Percentiles rank a stretch among this genome's conserved stretches.
Evolutionary conservation across 2,888 invertebrate genomes (phyloP).

Genomic region (Chironomus riparius): DNA sequence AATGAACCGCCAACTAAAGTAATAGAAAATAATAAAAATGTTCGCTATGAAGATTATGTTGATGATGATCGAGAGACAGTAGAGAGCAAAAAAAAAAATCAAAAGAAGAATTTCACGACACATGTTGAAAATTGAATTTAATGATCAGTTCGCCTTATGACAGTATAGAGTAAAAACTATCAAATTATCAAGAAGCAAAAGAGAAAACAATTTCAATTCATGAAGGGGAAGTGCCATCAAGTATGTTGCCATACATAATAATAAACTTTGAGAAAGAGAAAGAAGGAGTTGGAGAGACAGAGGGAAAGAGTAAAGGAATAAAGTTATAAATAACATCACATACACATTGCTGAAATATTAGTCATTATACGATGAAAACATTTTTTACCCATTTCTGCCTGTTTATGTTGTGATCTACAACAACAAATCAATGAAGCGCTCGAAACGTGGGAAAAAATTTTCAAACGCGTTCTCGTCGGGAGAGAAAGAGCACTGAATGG

Average conservation of each 20-base stretch:
- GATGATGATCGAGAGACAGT: neutral
- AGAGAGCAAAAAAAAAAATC: neutral
- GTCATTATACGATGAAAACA: constrained; percentile 27
- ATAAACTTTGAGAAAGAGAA: neutral
- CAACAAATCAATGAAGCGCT: constrained; percentile 26
- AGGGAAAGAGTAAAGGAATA: constrained; percentile 8
- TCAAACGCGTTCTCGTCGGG: constrained; percentile 3
- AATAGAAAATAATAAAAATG: neutral
- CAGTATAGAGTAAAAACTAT: neutral
- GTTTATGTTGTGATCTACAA: constrained; percentile 25
- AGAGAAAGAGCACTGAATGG: constrained; percentile 21
- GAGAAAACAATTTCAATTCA: neutral
- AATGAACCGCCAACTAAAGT: neutral
- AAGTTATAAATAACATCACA: constrained; percentile 27
- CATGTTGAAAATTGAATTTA: neutral
- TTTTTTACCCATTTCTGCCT: constrained; percentile 14
- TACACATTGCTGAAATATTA: constrained; percentile 26
- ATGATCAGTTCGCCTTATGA: neutral
- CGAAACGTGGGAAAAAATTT: constrained; percentile 25
- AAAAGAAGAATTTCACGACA: neutral
- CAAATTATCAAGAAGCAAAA: neutral
- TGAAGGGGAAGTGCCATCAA: neutral
- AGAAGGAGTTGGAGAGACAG: constrained; percentile 15
- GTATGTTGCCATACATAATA: neutral
- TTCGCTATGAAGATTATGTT: neutral